phyloP scores from a whole-genome alignment of 2,113 vertebrate species.

The Gadus macrocephalus region DNA sequence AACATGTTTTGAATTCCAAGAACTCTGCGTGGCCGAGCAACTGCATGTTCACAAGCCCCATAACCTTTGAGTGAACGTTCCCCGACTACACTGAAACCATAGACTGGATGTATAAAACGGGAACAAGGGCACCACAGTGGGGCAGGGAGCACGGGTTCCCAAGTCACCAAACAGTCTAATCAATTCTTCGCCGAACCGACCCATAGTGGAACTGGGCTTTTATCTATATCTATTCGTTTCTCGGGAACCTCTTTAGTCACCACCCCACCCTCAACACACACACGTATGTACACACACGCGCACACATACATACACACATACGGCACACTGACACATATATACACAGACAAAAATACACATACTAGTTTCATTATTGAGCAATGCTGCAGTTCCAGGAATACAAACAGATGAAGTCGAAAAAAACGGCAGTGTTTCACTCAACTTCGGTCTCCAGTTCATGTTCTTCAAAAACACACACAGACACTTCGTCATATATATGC shows the following conservation, averaged over 20 bases:
- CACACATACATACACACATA: conserved; percentile 11
- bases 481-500: conserved; percentile 47
- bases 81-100: neutral
- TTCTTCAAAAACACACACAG: conserved; percentile 16
- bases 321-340: conserved; percentile 20
- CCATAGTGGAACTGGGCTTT: too few species aligned
- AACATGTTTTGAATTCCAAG: conserved; percentile 42
- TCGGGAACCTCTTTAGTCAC: too few species aligned
- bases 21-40: conserved; percentile 10
- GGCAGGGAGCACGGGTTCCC: too few species aligned
- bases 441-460: conserved; percentile 34
- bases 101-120: neutral
- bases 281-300: neutral
- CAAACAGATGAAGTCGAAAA: conserved; percentile 61
- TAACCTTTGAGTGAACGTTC: too few species aligned
- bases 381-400: conserved; percentile 76
- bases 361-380: conserved; percentile 71
- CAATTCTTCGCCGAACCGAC: too few species aligned
- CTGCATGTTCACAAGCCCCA: conserved; percentile 9
- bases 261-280: neutral
- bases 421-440: conserved; percentile 57
- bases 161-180: too few species aligned
- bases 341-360: conserved; percentile 38
- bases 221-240: too few species aligned
- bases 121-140: too few species aligned